A percentile compares a stretch with the other conserved stretches of the same genome.
Evolutionary conservation across 2,113 vertebrate genomes (phyloP).

Genomic region (Naja naja): DNA sequence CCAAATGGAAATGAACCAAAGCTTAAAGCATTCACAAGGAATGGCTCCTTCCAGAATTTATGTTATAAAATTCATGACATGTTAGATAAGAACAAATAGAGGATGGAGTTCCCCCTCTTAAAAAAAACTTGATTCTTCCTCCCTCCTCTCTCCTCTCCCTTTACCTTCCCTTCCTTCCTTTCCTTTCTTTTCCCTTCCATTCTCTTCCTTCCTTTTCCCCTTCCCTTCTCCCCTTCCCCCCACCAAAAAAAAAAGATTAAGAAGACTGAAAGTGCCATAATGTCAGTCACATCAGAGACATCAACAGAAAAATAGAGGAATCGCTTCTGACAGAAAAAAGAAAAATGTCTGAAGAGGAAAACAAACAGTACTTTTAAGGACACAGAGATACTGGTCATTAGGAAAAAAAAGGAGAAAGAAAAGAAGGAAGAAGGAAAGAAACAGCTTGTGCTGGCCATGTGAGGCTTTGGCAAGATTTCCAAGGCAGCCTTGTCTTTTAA

Average conservation of each 20-base stretch:
- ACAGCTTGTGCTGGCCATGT: background rate
- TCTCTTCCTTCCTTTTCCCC: too few species aligned
- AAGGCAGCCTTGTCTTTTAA: background rate
- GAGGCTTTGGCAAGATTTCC: background rate
- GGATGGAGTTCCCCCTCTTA: background rate
- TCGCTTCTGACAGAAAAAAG: background rate
- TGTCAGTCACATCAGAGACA: background rate
- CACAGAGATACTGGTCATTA: background rate
- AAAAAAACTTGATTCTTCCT: background rate
- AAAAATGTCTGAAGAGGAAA: background rate
- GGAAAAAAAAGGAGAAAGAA: too few species aligned
- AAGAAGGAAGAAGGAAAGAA: background rate
- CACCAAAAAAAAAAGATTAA: background rate
- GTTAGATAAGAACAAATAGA: too few species aligned
- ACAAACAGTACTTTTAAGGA: slow-evolving; percentile 9
- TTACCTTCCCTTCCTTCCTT: background rate
- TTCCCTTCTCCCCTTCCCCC: background rate
- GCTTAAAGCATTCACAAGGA: background rate
- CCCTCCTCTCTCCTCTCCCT: background rate
- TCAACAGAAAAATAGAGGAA: background rate
- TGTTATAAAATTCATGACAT: background rate
- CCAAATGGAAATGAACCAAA: background rate
- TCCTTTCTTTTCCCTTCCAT: too few species aligned
- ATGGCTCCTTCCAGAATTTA: background rate
- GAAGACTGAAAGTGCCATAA: background rate